Evolutionary conservation across 2,797 vertebrate genomes (phyloP), one percentile per base, ranked within the genome.

Genomic region (Ceryle rudis): DNA sequence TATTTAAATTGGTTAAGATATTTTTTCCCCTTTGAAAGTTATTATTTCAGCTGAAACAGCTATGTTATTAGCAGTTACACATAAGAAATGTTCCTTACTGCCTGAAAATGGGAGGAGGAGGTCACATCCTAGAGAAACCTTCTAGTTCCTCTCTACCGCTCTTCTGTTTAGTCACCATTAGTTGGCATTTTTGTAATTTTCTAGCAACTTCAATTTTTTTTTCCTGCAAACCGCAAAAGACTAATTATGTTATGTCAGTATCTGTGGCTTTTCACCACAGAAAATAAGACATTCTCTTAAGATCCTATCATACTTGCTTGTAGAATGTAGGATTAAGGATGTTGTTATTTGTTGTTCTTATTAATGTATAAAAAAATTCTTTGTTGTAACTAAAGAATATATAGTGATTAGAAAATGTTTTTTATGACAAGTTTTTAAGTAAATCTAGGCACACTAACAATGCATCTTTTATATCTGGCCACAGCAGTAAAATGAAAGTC

Each of bases 381-480:
- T 95, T 74, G 10, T 89, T 96, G 60, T 74, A 71, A 77, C 41
- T 54, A 18, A 81, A 89, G 66, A 81, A 35, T 92, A 58, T 80
- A 73, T 88, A 86, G 26, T 75, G 65, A 61, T 41, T 81, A 33
- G 70, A 61, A 49, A 81, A 69, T 89, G 49, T 84, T 58, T 96
- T 96, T 95, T 86, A 71, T 81, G 47, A 67, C 16, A 74, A 58
- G 14, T 86, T 82, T 77, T 96, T 91, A 93, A 85, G 52, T 94
- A 87, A 97, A 81, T 95, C 14, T 72, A 85, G 96, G 94, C 72
- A 69, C 67, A 39, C 19, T 55, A 69, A 97, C 96, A 98, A 82
- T 93, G 44, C 72, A 35, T 95, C 93, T 97, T 93, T 96, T 97
- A 94, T 97, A 79, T 92, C 55, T 88, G 72, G 83, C 75, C 83